phyloP scores from a whole-genome alignment of 2,113 vertebrate genomes.

The Herpailurus yagouaroundi region DNA sequence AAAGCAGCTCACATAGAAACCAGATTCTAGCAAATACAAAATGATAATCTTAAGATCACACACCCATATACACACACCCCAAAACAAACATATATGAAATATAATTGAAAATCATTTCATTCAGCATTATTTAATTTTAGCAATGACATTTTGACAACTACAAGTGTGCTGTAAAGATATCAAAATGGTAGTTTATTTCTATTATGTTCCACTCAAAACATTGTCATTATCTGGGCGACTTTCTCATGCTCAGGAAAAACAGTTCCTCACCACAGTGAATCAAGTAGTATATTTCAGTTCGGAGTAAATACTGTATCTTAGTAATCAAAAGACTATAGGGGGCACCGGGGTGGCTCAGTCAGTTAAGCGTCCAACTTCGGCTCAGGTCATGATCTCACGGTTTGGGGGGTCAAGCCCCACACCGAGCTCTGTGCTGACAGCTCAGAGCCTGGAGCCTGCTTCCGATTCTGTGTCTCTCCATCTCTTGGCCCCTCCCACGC shows the following conservation, averaged over 20 bases:
- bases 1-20: neutral
- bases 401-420: too few species aligned
- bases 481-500: too few species aligned
- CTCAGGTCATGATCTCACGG: too few species aligned
- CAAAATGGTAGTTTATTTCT: neutral
- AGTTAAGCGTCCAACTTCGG: too few species aligned
- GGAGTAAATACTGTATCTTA: neutral
- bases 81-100: conserved; percentile 34
- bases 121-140: neutral
- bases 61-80: neutral
- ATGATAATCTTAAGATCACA: neutral
- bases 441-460: too few species aligned
- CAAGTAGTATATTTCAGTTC: neutral
- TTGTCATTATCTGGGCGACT: neutral
- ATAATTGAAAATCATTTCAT: neutral
- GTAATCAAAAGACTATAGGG: neutral
- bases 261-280: neutral
- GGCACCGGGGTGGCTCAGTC: too few species aligned
- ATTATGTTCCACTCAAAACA: neutral
- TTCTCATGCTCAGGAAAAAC: neutral
- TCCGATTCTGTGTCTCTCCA: too few species aligned
- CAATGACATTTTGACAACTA: conserved; percentile 45
- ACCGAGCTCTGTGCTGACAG: too few species aligned
- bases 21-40: neutral
- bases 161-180: neutral